Evolutionary conservation across 1,140 invertebrate species (phyloP), one percentile per base, ranked within the genome.

Genomic region (Sycophaga agraensis): DNA sequence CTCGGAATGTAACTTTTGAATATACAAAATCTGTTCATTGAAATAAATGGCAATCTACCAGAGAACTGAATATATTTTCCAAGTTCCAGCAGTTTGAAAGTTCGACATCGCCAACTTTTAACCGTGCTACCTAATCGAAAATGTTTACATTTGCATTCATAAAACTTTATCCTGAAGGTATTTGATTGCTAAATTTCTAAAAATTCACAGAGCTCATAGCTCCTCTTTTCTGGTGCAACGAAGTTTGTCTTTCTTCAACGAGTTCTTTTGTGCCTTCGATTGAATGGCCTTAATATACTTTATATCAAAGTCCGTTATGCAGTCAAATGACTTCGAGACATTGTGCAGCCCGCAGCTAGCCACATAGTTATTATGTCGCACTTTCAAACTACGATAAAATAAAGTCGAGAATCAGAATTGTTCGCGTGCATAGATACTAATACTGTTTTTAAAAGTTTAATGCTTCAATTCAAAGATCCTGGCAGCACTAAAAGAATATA

Each of bases 111-210:
- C 39, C 22, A 22, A 53, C 21, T n/a, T 53, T 24, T 53, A 24
- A 50, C 40, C 40, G 50, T 24, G 19, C 4, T 40, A 26, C 14
- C 34, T 37, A 53, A 53, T 53, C 14, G 50, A 40, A 53, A 26
- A 37, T 40, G 19, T 40, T 53, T 28, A 40, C 50, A 53, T 50
- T 50, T 50, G 28, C n/a, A 50, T n/a, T 50, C 39, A 9, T 42
- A 42, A 42, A 42, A 42, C 39, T 42, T 19, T 5, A 19, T 19
- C 11, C 21, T 17, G 21, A 19, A 42, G 16, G 28, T 14, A 28
- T 28, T 14, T 24, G 17, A 17, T 50, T 50, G n/a, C 48, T 17
- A 11, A 35, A 35, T 50, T 35, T 50, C 28, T 21, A n/a, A 50
- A 35, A 50, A 35, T 35, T 28, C 14, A 17, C 3, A 16, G 4